phyloP scores from a whole-genome alignment of 2,888 invertebrate genomes.

The Hyposoter dolosus region DNA sequence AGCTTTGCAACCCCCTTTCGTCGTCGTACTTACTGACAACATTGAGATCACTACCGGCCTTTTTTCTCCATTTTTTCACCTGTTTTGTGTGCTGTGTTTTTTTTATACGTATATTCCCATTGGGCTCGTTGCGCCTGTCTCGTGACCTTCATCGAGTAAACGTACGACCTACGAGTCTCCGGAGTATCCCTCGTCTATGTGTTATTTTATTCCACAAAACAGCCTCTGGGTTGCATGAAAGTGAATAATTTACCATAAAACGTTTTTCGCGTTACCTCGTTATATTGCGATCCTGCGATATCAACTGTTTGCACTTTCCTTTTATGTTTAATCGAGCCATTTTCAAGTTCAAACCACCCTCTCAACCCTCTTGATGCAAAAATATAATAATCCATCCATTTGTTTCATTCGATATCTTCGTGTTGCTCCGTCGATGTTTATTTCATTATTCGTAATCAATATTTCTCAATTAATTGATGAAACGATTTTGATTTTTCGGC shows the following conservation, averaged over 20 bases:
- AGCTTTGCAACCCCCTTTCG: conserved; percentile 16
- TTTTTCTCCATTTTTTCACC: conserved; percentile 15
- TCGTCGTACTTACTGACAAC: conserved; percentile 15
- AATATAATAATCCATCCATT: neutral
- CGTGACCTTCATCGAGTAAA: conserved; percentile 44
- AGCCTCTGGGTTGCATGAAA: conserved; percentile 28
- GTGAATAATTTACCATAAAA: conserved; percentile 63
- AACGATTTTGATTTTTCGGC: too few relatives aligned
- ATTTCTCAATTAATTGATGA: too few relatives aligned
- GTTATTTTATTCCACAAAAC: conserved; percentile 17
- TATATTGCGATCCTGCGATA: conserved; percentile 3
- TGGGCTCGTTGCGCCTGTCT: conserved; percentile 24
- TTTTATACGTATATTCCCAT: conserved; percentile 46
- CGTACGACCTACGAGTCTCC: conserved; percentile 35
- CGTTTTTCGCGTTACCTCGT: conserved; percentile 21
- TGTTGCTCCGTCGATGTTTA: too few relatives aligned
- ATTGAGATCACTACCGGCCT: neutral
- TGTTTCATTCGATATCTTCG: neutral
- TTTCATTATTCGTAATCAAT: too few relatives aligned
- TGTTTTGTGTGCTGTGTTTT: neutral
- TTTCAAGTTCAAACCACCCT: neutral
- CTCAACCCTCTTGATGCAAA: neutral
- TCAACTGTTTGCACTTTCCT: neutral
- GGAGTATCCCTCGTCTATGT: conserved; percentile 22
- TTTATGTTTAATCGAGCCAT: neutral